Percentiles rank a stretch among this genome's conserved stretches.
phyloP scores from a whole-genome alignment of 2,113 vertebrate species.

The Tinamus guttatus region DNA sequence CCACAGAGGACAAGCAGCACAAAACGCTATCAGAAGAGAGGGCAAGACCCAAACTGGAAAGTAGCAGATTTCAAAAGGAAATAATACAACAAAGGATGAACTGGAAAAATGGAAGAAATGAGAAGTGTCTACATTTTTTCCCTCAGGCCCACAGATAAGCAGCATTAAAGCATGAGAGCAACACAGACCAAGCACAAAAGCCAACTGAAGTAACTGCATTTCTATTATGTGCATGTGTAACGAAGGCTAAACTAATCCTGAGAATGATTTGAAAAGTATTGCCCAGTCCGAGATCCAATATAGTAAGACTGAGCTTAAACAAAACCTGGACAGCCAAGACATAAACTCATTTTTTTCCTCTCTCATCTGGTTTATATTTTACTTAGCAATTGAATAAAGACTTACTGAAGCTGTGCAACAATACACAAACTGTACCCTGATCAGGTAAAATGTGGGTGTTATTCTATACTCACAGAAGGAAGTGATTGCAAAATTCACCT shows the following conservation, averaged over 20 bases:
- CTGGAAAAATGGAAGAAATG: background rate
- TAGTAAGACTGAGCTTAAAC: background rate
- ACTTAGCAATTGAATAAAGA: background rate
- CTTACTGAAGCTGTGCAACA: background rate
- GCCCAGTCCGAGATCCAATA: background rate
- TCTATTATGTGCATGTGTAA: background rate
- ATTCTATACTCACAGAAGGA: background rate
- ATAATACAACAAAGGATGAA: background rate
- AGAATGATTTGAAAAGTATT: background rate
- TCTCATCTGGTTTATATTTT: background rate
- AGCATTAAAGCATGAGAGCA: fast-evolving
- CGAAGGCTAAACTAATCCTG: background rate
- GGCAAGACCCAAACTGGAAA: background rate
- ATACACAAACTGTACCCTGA: background rate
- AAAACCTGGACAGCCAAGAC: background rate
- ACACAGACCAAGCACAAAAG: background rate
- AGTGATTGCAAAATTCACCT: background rate
- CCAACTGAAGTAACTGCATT: background rate
- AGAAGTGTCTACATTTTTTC: background rate
- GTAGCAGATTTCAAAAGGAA: background rate
- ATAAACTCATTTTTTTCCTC: background rate
- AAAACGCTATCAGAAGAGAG: background rate
- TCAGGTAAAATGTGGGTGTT: background rate
- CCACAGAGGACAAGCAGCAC: background rate
- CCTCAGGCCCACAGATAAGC: background rate